Base-by-base conservation (phyloP, 2,888 invertebrate species). In the Drosophila atripex region DNA sequence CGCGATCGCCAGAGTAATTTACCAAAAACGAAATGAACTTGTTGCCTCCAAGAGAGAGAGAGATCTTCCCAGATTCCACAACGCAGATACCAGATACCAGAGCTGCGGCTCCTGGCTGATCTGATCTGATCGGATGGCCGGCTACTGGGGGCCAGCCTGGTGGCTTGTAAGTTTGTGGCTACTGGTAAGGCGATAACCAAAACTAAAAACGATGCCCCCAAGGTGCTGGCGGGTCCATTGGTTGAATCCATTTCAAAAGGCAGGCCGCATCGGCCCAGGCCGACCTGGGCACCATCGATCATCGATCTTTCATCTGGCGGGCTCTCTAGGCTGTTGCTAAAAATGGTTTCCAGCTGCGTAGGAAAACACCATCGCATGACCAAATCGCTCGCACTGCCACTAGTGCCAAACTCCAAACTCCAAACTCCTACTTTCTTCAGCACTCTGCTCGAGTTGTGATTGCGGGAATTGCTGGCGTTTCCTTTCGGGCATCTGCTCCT, bases 301-400 rank as follows among this genome's bases (percentile, higher is more conserved):
- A 83, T 83, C 82, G 88, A 83, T 86, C 39, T 41, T 41, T 41
- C 85, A 88, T 85, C 77, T 78, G 73, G 76, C 73, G 80, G 71
- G 75, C 75, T 72, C 85, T 80, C 78, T 35, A n/a, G 35, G 35
- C 35, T n/a, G 14, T 35, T n/a, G 76, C 88, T 86, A 77, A 85
- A 88, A 86, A 88, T 88, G 85, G 85, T 59, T 86, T 88, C 85
- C 87, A 86, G 85, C 85, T 88, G 88, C 75, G 86, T 75, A 85
- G 77, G 77, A 88, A 85, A 85, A 88, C 85, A 88, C 85, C 85
- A 85, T 86, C 88, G 86, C 88, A 86, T 88, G 88, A 86, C 88
- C 85, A 85, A 88, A 86, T 87, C 86, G 64, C 74, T 75, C 53
- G 54, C 54, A 46, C 60, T 47, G 16, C 16, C 14, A 14, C 39